Evolutionary conservation across 2,797 vertebrate species (phyloP).

Genomic region (Danio jaintianensis): DNA sequence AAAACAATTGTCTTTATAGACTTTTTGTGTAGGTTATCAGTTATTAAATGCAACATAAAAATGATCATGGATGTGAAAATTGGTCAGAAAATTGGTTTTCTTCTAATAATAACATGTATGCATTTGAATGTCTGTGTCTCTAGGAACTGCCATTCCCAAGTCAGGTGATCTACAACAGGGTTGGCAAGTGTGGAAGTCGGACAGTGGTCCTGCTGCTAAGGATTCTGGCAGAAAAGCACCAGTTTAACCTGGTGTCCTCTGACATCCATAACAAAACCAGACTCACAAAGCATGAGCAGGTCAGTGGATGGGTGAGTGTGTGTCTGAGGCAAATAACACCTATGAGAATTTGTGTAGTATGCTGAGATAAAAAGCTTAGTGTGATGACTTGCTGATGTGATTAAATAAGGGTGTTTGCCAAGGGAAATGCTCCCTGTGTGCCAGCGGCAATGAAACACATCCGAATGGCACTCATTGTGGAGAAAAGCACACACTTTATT

Average conservation of each 20-base stretch:
- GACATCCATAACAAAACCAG: slow-evolving; percentile 99
- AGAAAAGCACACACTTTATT: slow-evolving; percentile 44
- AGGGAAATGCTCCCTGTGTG: slow-evolving; percentile 25
- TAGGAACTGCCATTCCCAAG: slow-evolving; percentile 96
- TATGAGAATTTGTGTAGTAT: background rate
- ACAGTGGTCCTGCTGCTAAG: slow-evolving; percentile 95
- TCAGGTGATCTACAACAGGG: slow-evolving; percentile 98
- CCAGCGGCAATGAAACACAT: slow-evolving; percentile 38
- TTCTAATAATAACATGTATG: background rate
- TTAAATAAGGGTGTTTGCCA: slow-evolving; percentile 23
- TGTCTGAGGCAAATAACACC: slow-evolving; percentile 16
- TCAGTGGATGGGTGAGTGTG: slow-evolving; percentile 66
- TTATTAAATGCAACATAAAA: background rate
- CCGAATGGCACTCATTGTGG: slow-evolving; percentile 42
- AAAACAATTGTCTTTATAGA: too few relatives aligned
- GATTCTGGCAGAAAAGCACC: slow-evolving; percentile 92
- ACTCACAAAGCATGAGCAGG: slow-evolving; percentile 96
- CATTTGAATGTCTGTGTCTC: slow-evolving; percentile 46
- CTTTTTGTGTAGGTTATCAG: background rate
- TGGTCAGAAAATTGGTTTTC: background rate
- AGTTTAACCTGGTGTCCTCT: slow-evolving; percentile 95
- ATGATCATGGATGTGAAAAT: background rate
- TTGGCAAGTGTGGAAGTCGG: slow-evolving; percentile 97
- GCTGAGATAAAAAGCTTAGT: background rate
- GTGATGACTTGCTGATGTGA: slow-evolving; percentile 26